A percentile compares a stretch with the other conserved stretches of the same genome.
These are phyloP conservation scores for Paradoxurus hermaphroditus DNA, from an alignment of 2,113 vertebrate genomes.

Conservation along the genomic window DNA sequence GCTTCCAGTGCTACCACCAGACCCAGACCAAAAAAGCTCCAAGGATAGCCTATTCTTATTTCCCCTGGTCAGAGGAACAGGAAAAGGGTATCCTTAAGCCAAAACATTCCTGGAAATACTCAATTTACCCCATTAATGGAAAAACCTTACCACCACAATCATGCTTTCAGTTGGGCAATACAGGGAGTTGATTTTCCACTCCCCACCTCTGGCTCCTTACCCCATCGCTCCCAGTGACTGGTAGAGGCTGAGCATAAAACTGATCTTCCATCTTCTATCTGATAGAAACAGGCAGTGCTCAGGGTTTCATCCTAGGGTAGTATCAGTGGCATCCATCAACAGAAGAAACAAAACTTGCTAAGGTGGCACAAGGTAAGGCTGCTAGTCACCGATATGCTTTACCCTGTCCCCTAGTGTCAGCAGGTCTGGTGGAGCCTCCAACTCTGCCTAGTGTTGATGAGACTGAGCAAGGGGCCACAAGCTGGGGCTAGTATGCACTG, in stretches of 20 bases:
- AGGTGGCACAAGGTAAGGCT: neutral
- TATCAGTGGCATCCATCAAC: neutral
- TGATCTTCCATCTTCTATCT: neutral
- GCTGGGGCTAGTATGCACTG: rapidly evolving
- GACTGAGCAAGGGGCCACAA: neutral
- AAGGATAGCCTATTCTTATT: neutral
- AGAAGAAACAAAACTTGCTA: neutral
- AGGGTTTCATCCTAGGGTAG: neutral
- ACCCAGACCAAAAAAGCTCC: neutral
- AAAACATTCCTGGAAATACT: neutral
- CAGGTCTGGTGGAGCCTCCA: neutral
- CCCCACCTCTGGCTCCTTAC: too few relatives aligned
- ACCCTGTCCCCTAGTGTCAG: neutral
- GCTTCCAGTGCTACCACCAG: neutral
- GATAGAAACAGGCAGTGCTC: neutral
- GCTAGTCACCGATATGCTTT: neutral
- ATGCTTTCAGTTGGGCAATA: neutral
- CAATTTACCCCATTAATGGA: neutral
- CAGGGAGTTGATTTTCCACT: neutral
- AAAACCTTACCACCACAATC: neutral
- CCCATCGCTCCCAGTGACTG: rapidly evolving
- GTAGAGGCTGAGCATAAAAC: neutral
- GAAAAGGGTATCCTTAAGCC: neutral
- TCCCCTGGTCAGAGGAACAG: too few relatives aligned
- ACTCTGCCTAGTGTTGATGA: neutral